Base-by-base conservation (phyloP, 2,888 invertebrate genomes). In the Neoaliturus tenellus region DNA sequence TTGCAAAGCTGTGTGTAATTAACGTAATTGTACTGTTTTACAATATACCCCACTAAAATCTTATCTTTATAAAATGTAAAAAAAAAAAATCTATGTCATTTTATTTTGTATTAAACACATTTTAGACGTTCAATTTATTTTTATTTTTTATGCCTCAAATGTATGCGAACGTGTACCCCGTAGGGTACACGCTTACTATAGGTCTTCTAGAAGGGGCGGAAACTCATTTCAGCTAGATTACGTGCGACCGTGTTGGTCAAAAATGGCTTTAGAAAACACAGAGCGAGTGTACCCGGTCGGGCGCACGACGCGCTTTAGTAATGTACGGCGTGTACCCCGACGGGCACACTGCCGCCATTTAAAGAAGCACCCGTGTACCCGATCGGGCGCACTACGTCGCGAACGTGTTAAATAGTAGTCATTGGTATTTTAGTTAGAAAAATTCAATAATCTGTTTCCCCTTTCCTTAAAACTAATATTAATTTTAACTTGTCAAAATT, bases 191-290 rank as follows among this genome's bases (percentile, higher is more conserved):
- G 31, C 4, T 62, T 31, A 62, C 62, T 31, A 31, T 62, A 31
- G 31, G 62, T 17, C 62, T 62, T 62, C 14, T 62, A 31, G 31
- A 28, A 10, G 17, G 62, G 8, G 14, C 31, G 62, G 62, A 62
- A 62, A 62, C 62, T 28, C 62, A 62, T 62, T 62, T 62, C 6
- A 62, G 17, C 25, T n/a, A 31, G 28, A 62, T 62, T 62, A 28
- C 28, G 10, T 31, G 5, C 62, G 31, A 28, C 62, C 62, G 62
- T 62, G 62, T 62, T 62, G 31, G 62, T 31, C 62, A 62, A 8
- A 28, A 62, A 28, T 17, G 28, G 14, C 17, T 14, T 62, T 28
- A 25, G 3, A 62, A 62, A 28, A 31, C 1, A 31, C 28, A 51
- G 23, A 51, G 3, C 3, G 62, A 6, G 17, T 28, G 62, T 62